Evolutionary conservation across 1,140 invertebrate genomes (phyloP).

Genomic region (Megalopta genalis): DNA sequence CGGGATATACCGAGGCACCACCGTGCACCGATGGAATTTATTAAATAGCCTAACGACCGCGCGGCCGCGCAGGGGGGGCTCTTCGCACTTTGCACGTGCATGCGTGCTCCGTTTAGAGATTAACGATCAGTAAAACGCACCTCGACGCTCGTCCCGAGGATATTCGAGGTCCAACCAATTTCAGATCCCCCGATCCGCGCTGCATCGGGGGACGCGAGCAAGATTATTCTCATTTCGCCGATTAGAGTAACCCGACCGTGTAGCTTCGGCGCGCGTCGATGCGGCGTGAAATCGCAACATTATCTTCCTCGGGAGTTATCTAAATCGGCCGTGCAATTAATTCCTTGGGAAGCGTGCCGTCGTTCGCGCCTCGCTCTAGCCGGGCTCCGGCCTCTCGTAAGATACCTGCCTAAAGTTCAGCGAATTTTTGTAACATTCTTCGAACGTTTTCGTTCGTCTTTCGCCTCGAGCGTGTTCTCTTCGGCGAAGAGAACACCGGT

Average conservation of each 20-base stretch:
- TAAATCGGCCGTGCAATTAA: too few relatives aligned
- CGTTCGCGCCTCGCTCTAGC: too few relatives aligned
- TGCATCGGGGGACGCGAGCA: slow-evolving; percentile 15
- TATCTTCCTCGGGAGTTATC: not conserved
- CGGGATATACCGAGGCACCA: not conserved
- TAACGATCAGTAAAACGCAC: slow-evolving; percentile 23
- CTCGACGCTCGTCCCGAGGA: slow-evolving; percentile 8
- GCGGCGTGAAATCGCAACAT: not conserved
- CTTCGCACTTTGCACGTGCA: slow-evolving; percentile 14
- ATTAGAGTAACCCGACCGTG: slow-evolving; percentile 12
- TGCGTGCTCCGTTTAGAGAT: slow-evolving; percentile 39
- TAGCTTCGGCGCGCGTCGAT: not conserved
- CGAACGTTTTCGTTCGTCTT: too few relatives aligned
- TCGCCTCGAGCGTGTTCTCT: too few relatives aligned
- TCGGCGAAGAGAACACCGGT: too few relatives aligned
- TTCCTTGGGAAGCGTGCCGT: too few relatives aligned
- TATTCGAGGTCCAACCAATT: slow-evolving; percentile 57
- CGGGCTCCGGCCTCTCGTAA: too few relatives aligned
- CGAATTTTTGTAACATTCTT: too few relatives aligned
- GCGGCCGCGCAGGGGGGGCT: not conserved
- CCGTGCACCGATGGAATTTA: slow-evolving; percentile 22
- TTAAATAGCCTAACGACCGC: slow-evolving; percentile 21
- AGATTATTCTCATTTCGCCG: slow-evolving; percentile 33
- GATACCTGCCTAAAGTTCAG: too few relatives aligned
- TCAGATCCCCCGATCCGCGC: slow-evolving; percentile 39